These are phyloP conservation scores for Spilogale gracilis DNA, from an alignment of 2,113 vertebrate genomes.

Conservation along the genomic window DNA sequence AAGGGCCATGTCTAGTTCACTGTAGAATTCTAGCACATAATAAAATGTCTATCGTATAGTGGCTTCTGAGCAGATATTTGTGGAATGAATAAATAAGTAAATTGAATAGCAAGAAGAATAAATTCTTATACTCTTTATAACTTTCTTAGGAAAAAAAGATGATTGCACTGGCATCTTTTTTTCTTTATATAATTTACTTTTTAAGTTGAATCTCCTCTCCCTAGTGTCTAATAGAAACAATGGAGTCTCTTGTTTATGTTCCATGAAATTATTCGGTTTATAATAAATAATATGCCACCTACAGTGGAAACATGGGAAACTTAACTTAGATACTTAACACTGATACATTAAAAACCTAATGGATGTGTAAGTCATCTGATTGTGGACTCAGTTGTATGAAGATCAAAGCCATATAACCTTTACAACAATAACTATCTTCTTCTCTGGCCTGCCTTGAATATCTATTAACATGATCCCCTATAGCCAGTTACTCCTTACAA, in stretches of 20 bases:
- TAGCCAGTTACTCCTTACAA: not conserved
- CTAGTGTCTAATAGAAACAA: not conserved
- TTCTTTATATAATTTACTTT: not conserved
- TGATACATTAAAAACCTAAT: not conserved
- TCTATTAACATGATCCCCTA: not conserved
- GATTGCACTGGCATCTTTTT: not conserved
- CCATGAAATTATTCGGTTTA: constrained; percentile 17
- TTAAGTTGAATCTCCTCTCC: not conserved
- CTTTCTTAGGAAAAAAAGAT: not conserved
- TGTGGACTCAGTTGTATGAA: not conserved
- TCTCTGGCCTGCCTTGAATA: not conserved
- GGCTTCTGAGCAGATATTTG: not conserved
- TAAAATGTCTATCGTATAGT: not conserved
- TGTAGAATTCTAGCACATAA: not conserved
- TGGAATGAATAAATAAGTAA: not conserved
- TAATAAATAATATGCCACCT: not conserved
- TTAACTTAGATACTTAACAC: not conserved
- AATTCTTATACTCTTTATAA: not conserved
- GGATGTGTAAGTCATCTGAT: not conserved
- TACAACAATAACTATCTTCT: not conserved
- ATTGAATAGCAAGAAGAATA: not conserved
- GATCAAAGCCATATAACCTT: not conserved
- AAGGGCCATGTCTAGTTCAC: not conserved
- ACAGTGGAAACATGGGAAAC: not conserved
- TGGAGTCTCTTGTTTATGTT: not conserved